Base-by-base conservation (phyloP, 2,113 vertebrate species). In the Poeciliopsis prolifica region DNA sequence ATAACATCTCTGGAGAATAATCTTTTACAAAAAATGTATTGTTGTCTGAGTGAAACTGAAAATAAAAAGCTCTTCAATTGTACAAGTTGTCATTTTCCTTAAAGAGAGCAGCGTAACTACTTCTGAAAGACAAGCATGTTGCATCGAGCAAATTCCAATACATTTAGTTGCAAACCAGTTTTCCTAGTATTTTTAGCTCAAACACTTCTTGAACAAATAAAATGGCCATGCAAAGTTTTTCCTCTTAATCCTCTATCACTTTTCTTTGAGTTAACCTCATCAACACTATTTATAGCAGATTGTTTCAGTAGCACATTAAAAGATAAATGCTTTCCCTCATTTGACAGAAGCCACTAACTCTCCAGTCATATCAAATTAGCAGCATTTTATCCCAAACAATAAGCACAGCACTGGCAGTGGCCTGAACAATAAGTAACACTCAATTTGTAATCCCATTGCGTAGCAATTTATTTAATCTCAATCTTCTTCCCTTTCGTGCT, bases 51-150 rank as follows among this genome's bases (percentile, higher is more conserved):
- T 90, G 76, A 83, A 80, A 85, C 66, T 82, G 63, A 75, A 82
- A 89, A 86, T 78, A 93, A 91, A 93, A 91, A 92, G 70, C 63
- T 74, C 77, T 87, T 86, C 77, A 84, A 82, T 79, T 79, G 9
- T 54, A 6, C 13, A 35, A 61, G 3, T 44, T 60, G 3, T 74
- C 48, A 10, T 80, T 15, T 74, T 67, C 74, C 87, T 83, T 12
- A n/a, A 15, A 85, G 83, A 78, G 68, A 79, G 79, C 84, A 69
- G 74, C 51, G 72, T 78, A 68, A 28, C 58, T 74, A 44, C 48
- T 68, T 69, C 0, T 76, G 31, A 75, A 64, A 28, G 35, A 37
- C 8, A 35, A 12, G 3, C 35, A 37, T 37, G 35, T 12, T 37
- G 35, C 35, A 37, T 35, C 9, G 35, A 35, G 9, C 35, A 35